A percentile compares a stretch with the other conserved stretches of the same genome.
These are phyloP conservation scores for Petrolisthes manimaculis DNA, from an alignment of 2,888 invertebrate genomes.

Conservation along the genomic window DNA sequence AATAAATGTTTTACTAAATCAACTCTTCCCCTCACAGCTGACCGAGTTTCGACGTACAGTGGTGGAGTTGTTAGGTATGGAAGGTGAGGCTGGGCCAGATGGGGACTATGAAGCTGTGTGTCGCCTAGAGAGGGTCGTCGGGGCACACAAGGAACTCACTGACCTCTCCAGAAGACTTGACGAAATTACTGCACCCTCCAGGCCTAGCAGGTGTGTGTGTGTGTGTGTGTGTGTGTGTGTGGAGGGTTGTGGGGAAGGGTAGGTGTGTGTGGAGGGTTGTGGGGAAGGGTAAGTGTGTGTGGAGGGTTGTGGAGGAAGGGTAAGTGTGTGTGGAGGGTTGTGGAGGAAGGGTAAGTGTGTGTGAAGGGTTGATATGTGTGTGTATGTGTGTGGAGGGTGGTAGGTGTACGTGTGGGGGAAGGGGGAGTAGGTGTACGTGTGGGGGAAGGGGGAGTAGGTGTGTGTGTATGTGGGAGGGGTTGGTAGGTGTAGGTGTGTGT, in stretches of 20 bases:
- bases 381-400: neutral
- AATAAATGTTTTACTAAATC: neutral
- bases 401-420: too few species aligned
- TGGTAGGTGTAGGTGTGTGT: too few species aligned
- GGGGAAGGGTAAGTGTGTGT: too few species aligned
- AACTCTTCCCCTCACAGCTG: slow-evolving; percentile 19
- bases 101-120: slow-evolving; percentile 54
- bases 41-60: slow-evolving; percentile 50
- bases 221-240: too few species aligned
- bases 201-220: slow-evolving; percentile 45
- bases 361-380: neutral
- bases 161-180: slow-evolving; percentile 52
- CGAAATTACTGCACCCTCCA: slow-evolving; percentile 53
- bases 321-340: neutral
- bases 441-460: too few species aligned
- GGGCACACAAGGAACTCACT: slow-evolving; percentile 49
- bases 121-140: slow-evolving; percentile 53
- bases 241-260: neutral
- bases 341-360: neutral
- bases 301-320: neutral
- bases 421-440: too few species aligned
- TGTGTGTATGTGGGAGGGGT: neutral
- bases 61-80: slow-evolving; percentile 44
- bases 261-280: neutral
- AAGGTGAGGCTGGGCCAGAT: slow-evolving; percentile 30